Base-by-base conservation (phyloP, 1,140 invertebrate genomes). In the Venustaconcha ellipsiformis region DNA sequence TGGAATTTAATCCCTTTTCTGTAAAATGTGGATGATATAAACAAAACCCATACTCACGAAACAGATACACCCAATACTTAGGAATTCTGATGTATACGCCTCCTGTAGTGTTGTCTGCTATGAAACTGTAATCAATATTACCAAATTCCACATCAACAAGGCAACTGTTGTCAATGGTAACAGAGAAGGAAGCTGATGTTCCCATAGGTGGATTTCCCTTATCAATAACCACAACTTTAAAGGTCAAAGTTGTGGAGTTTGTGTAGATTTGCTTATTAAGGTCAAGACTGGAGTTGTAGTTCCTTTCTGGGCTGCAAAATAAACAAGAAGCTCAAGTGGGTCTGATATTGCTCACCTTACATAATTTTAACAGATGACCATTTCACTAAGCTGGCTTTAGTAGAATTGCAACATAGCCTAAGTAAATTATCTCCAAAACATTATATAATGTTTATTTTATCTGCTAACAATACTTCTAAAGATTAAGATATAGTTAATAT, bases 91-190 rank as follows among this genome's bases (percentile, higher is more conserved):
- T 37, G 6, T 76, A 68, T n/a, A 62, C 58, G 4, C 76, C 70
- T 15, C 81, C 81, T 15, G 67, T 82, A 18, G 67, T 63, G 3
- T 67, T 30, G 74, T 84, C 67, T 13, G 82, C 72, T 30, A 56
- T 18, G 26, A 81, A 76, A 26, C 67, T 56, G 64, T 78, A 76
- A 8, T 30, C 56, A 26, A 82, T 80, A 30, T 66, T 64, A 30
- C 80, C 76, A 67, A 75, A 84, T n/a, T 74, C 26, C 14, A 76
- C 82, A 70, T 66, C 72, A 20, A 84, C 17, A 15, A 84, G 74
- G 64, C 82, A 84, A 2, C 78, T 80, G 79, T 81, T 84, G 67
- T 74, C 79, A 12, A 84, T 55, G 26, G 67, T 74, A 57, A 84
- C 68, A 17, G 62, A 66, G 11, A 82, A 67, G 14, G 63, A 56